Evolutionary conservation across 2,113 vertebrate genomes (phyloP).

Genomic region (Chionodraco myersi): DNA sequence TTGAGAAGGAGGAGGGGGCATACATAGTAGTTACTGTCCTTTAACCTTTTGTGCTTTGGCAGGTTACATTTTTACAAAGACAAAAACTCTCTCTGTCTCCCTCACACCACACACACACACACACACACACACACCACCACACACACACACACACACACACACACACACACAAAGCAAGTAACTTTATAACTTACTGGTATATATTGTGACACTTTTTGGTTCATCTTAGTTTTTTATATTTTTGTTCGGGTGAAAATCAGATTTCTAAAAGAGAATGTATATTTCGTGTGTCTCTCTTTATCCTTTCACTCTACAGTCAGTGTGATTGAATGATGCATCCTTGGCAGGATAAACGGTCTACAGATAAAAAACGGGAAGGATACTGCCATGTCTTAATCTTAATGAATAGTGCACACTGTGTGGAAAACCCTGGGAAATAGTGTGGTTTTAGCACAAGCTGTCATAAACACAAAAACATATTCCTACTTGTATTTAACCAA

Average conservation of each 20-base stretch:
- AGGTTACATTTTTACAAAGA: conserved; percentile 53
- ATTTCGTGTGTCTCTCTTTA: neutral
- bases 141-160: neutral
- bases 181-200: conserved; percentile 10
- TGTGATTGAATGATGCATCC: neutral
- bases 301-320: neutral
- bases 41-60: conserved; percentile 83
- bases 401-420: conserved; percentile 11
- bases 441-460: neutral
- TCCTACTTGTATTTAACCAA: neutral
- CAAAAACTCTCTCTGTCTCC: neutral
- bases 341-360: neutral
- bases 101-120: neutral
- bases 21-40: conserved; percentile 76
- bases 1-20: conserved; percentile 27
- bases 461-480: neutral
- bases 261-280: too few species aligned
- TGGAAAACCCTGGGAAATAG: neutral
- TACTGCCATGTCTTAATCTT: neutral
- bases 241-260: too few species aligned
- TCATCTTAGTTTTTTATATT: conserved; percentile 5
- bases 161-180: conserved; percentile 8
- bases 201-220: conserved; percentile 40
- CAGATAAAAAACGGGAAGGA: neutral
- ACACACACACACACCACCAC: conserved; percentile 1